A percentile compares a stretch with the other conserved stretches of the same genome.
These are phyloP conservation scores for Xestia c-nigrum DNA, from an alignment of 2,888 invertebrate genomes.

Conservation along the genomic window DNA sequence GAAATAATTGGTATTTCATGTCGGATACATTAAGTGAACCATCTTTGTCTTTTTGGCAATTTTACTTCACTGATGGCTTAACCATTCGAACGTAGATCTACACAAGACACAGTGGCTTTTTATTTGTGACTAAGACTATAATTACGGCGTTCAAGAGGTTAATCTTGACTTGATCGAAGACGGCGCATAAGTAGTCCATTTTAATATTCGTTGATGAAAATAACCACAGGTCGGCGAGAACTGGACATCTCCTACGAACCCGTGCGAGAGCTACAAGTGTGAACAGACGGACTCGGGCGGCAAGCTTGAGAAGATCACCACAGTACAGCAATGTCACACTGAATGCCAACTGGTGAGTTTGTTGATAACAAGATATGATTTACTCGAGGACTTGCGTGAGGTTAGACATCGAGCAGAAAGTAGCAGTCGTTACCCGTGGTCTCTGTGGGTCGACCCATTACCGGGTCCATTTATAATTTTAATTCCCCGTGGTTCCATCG, in stretches of 20 bases:
- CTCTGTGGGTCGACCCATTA: too few relatives aligned
- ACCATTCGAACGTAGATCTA: too few relatives aligned
- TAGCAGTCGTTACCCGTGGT: too few relatives aligned
- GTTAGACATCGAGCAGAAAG: too few relatives aligned
- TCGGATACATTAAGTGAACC: too few relatives aligned
- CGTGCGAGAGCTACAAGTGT: constrained; percentile 90
- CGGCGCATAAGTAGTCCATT: neutral
- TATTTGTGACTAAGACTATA: too few relatives aligned
- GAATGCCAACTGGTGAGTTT: constrained; percentile 81
- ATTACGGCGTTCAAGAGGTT: too few relatives aligned
- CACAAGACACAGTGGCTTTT: too few relatives aligned
- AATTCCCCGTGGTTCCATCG: too few relatives aligned
- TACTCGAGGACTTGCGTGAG: neutral
- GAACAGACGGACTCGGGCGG: constrained; percentile 79
- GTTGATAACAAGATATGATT: neutral
- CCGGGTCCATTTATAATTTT: too few relatives aligned
- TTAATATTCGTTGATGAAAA: neutral
- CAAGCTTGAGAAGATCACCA: constrained; percentile 88
- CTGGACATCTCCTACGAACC: constrained; percentile 90
- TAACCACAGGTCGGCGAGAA: constrained; percentile 88
- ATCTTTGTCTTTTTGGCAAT: neutral
- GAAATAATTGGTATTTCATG: too few relatives aligned
- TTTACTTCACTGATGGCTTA: neutral
- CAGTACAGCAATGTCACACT: constrained; percentile 88
- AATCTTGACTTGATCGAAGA: neutral